Conservation (phyloP, 1,140 invertebrate genomes). For the Cyclargus thomasi region DNA sequence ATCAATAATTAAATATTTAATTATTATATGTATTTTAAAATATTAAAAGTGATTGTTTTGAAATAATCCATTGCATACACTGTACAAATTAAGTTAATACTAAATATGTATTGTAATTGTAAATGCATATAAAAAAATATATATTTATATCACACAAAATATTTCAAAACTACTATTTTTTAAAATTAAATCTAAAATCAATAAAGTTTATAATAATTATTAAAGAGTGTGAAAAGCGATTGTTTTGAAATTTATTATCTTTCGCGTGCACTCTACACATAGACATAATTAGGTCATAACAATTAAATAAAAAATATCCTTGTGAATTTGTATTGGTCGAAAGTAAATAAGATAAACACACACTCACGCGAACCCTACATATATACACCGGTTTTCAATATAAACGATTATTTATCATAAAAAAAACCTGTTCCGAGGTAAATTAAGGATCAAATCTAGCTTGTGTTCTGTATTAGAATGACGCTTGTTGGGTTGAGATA, state of each 20-base stretch:
- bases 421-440: not conserved
- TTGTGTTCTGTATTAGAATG: not conserved
- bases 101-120: too few species aligned
- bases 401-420: slow-evolving; percentile 13
- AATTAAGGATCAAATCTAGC: not conserved
- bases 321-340: slow-evolving; percentile 8
- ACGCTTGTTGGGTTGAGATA: not conserved
- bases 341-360: slow-evolving; percentile 14
- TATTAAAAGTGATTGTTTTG: too few species aligned
- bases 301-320: not conserved
- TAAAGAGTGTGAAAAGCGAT: not conserved
- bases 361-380: not conserved
- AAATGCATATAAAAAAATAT: too few species aligned
- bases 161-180: too few species aligned
- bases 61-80: too few species aligned
- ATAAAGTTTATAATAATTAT: too few species aligned
- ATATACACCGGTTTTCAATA: not conserved
- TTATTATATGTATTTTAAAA: too few species aligned
- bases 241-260: not conserved
- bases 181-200: too few species aligned
- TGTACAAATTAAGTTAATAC: too few species aligned
- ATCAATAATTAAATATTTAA: too few species aligned
- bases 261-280: not conserved
- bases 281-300: not conserved
- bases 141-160: too few species aligned